A percentile compares a stretch with the other conserved stretches of the same genome.
Conservation (phyloP, 1,140 invertebrate species). For the Ceratosolen fusciceps region DNA sequence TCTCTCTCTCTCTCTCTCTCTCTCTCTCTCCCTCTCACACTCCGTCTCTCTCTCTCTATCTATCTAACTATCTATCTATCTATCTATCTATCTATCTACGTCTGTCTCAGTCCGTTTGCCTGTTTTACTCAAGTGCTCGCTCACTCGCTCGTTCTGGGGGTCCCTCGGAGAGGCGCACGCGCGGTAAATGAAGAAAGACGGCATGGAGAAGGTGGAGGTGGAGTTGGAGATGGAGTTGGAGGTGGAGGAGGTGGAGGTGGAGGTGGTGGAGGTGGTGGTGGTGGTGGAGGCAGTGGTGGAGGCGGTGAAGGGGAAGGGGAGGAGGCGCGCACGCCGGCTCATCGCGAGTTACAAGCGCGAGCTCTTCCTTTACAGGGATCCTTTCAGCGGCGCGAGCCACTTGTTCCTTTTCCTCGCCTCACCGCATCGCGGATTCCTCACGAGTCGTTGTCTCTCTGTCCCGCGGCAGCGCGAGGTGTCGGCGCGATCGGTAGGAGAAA, state of each 20-base stretch:
- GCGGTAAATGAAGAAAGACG: conserved; percentile 51
- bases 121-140: background rate
- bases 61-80: background rate
- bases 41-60: conserved; percentile 8
- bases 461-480: conserved; percentile 22
- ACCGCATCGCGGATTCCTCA: conserved; percentile 35
- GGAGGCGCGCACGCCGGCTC: conserved; percentile 47
- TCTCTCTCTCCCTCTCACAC: conserved; percentile 18
- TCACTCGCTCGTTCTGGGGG: conserved; percentile 5
- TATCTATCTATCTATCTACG: background rate
- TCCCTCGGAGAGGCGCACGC: conserved; percentile 10
- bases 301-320: conserved; percentile 15
- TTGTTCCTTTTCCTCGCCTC: conserved; percentile 46
- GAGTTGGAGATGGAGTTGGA: too few relatives aligned
- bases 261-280: too few relatives aligned
- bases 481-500: conserved; percentile 8
- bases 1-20: conserved; percentile 1
- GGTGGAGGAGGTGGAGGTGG: too few relatives aligned
- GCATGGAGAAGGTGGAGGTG: too few relatives aligned
- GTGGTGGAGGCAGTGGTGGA: too few relatives aligned
- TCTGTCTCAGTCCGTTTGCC: conserved; percentile 6
- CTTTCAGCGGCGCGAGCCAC: conserved; percentile 42
- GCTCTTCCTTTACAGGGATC: conserved; percentile 43
- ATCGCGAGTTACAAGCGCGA: conserved; percentile 37
- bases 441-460: conserved; percentile 46